Conservation (phyloP, 2,797 vertebrate species). For the Labroides dimidiatus region DNA sequence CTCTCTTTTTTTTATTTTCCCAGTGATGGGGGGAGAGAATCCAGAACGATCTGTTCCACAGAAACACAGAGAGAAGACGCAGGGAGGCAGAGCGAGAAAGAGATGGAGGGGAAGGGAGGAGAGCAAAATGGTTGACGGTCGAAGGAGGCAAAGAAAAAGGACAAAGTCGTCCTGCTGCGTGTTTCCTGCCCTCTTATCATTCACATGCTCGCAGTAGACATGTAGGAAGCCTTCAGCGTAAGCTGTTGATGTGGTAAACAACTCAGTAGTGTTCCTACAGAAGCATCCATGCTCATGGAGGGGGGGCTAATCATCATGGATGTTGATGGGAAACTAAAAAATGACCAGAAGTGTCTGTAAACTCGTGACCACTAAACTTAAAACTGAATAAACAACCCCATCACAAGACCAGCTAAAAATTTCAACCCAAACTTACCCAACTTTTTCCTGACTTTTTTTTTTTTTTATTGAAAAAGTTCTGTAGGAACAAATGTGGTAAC, state of each 20-base stretch:
- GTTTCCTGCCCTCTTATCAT: constrained; percentile 44
- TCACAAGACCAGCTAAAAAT: too few species aligned
- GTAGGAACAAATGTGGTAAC: too few species aligned
- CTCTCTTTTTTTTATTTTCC: constrained; percentile 54
- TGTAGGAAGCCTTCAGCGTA: constrained; percentile 58
- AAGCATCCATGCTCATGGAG: constrained; percentile 79
- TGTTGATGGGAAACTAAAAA: constrained; percentile 82
- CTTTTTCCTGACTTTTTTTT: too few species aligned
- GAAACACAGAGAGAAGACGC: constrained; percentile 46
- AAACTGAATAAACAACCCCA: constrained; percentile 15
- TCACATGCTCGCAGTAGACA: constrained; percentile 31
- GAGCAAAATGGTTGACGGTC: constrained; percentile 21
- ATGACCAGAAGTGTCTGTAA: constrained; percentile 79
- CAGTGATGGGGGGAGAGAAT: constrained; percentile 51
- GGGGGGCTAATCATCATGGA: constrained; percentile 82
- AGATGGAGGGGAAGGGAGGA: not conserved
- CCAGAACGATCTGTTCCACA: constrained; percentile 64
- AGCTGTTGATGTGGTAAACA: constrained; percentile 79
- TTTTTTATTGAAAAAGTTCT: too few species aligned
- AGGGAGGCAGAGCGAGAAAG: constrained; percentile 34
- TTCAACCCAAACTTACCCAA: too few species aligned
- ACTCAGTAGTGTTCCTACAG: constrained; percentile 63
- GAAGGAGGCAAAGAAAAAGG: constrained; percentile 35
- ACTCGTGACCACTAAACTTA: constrained; percentile 87
- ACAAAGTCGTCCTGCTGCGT: constrained; percentile 39